Percentiles rank a stretch among this genome's conserved stretches.
phyloP scores from a whole-genome alignment of 2,888 invertebrate genomes.

The Fabriciana adippe region DNA sequence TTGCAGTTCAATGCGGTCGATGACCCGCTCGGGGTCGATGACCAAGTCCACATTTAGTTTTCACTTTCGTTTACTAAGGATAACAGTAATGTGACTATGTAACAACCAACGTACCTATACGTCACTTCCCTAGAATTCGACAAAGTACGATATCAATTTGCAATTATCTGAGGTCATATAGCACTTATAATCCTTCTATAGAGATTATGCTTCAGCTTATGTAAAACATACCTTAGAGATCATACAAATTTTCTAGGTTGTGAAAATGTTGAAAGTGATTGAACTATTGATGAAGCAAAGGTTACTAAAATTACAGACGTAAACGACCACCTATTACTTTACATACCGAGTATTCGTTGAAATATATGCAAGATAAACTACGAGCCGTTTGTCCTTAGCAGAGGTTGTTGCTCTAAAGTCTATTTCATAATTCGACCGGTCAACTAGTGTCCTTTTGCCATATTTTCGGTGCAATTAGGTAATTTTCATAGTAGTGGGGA shows the following conservation, averaged over 20 bases:
- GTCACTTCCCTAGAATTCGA: slow-evolving; percentile 41
- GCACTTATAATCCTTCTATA: background rate
- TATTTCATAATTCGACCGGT: slow-evolving; percentile 69
- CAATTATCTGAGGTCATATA: slow-evolving; percentile 6
- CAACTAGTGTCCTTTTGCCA: slow-evolving; percentile 75
- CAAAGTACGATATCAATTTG: slow-evolving; percentile 6
- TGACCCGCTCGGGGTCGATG: slow-evolving; percentile 74
- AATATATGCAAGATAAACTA: slow-evolving; percentile 50
- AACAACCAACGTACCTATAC: slow-evolving; percentile 52
- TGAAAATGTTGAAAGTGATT: slow-evolving; percentile 1
- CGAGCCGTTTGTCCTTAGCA: slow-evolving; percentile 55
- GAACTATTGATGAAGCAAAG: background rate
- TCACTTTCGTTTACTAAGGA: slow-evolving; percentile 82
- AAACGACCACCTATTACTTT: slow-evolving; percentile 44
- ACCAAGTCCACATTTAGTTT: slow-evolving; percentile 79
- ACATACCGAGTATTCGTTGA: slow-evolving; percentile 62
- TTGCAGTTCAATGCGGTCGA: slow-evolving; percentile 80
- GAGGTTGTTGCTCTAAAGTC: slow-evolving; percentile 74
- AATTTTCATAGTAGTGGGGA: slow-evolving; percentile 65
- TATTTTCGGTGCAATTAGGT: slow-evolving; percentile 78
- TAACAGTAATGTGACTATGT: slow-evolving; percentile 75
- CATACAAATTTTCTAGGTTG: background rate
- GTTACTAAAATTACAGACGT: background rate
- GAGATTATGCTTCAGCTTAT: background rate
- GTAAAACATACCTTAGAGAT: background rate